phyloP scores from a whole-genome alignment of 2,113 vertebrate genomes.

The Phasianus colchicus region DNA sequence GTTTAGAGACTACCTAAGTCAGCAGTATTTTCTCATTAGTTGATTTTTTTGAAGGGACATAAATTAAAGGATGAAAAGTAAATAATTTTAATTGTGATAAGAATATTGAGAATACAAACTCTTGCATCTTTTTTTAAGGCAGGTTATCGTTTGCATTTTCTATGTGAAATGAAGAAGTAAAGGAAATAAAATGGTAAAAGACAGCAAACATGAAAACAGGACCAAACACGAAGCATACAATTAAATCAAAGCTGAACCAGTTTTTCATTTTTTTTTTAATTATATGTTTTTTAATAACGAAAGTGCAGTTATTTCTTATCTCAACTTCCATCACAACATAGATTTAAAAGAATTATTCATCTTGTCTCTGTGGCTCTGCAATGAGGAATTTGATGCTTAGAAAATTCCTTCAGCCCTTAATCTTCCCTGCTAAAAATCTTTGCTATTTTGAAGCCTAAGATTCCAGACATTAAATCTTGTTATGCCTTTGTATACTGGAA shows the following conservation, averaged over 20 bases:
- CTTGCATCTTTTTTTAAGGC: neutral
- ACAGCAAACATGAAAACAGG: neutral
- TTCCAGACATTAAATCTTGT: neutral
- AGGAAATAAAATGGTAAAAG: neutral
- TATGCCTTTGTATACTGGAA: neutral
- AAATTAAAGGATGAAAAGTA: neutral
- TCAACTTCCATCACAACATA: neutral
- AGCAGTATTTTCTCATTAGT: neutral
- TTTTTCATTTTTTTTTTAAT: neutral
- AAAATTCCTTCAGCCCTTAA: neutral
- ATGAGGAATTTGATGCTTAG: neutral
- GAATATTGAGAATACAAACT: neutral
- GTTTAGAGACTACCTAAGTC: neutral
- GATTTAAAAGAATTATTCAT: neutral
- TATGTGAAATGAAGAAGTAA: neutral
- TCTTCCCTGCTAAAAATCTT: neutral
- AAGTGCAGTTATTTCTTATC: neutral
- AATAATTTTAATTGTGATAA: neutral
- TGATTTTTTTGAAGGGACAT: neutral
- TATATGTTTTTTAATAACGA: neutral
- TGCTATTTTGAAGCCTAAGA: neutral
- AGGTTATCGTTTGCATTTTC: neutral
- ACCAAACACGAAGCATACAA: neutral
- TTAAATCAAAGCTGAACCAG: neutral
- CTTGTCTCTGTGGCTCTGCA: neutral